Conservation (phyloP, 2,113 vertebrate species). For the Archocentrus centrarchus region DNA sequence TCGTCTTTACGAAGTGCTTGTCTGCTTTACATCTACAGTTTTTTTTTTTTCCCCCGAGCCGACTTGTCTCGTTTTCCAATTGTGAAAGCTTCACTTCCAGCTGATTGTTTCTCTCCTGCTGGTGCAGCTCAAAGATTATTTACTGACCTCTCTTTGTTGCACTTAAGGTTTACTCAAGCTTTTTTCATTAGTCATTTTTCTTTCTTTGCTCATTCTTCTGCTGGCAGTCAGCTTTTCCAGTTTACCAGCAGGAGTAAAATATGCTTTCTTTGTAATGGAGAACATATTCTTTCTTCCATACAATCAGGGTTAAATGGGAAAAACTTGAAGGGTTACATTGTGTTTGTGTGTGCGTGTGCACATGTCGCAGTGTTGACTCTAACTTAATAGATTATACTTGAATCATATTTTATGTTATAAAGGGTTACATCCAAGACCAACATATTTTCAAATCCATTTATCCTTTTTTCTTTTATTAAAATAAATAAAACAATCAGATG, state of each 20-base stretch:
- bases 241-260: neutral
- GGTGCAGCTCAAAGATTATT: slow-evolving; percentile 28
- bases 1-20: neutral
- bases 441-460: slow-evolving; percentile 1
- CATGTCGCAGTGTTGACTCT: slow-evolving; percentile 21
- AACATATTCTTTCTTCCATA: slow-evolving; percentile 1
- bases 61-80: slow-evolving; percentile 1
- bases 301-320: slow-evolving; percentile 3
- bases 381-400: neutral
- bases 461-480: neutral
- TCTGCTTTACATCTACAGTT: neutral
- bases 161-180: neutral
- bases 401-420: neutral
- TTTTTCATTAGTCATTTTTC: slow-evolving; percentile 26
- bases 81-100: slow-evolving; percentile 3
- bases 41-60: neutral
- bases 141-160: slow-evolving; percentile 42
- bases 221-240: neutral
- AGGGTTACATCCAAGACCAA: neutral
- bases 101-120: slow-evolving; percentile 24
- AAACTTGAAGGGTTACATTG: slow-evolving; percentile 3
- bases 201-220: slow-evolving; percentile 1
- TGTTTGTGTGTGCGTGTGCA: neutral
- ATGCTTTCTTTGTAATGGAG: neutral
- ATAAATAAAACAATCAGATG: neutral